Conservation (phyloP, 1,140 invertebrate genomes). For the Achatina immaculata region DNA sequence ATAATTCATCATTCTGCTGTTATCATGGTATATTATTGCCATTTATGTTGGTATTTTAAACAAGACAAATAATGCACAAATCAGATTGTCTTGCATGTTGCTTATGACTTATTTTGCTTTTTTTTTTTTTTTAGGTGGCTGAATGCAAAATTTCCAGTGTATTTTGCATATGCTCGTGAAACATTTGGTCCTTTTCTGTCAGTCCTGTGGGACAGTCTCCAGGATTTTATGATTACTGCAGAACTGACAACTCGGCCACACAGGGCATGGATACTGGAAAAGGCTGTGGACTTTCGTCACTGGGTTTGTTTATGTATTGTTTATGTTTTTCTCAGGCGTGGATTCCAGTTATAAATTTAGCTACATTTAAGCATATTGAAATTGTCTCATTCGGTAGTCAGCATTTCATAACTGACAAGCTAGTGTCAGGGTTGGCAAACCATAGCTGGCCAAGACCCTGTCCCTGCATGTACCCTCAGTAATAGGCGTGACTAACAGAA, state of each 20-base stretch:
- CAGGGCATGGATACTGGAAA: slow-evolving; percentile 50
- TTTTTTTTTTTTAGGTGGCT: slow-evolving; percentile 52
- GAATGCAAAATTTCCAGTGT: slow-evolving; percentile 56
- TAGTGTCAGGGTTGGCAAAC: neutral
- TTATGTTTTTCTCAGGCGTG: neutral
- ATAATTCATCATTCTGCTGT: neutral
- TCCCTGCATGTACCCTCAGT: neutral
- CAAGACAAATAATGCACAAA: neutral
- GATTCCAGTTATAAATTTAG: neutral
- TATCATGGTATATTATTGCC: neutral
- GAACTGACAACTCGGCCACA: slow-evolving; percentile 49
- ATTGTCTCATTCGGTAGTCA: neutral
- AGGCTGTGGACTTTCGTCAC: slow-evolving; percentile 43
- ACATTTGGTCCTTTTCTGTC: slow-evolving; percentile 53
- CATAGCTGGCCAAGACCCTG: no score
- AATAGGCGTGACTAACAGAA: no score
- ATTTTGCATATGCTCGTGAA: slow-evolving; percentile 47
- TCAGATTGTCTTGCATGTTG: neutral
- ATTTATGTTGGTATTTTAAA: neutral
- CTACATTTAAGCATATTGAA: neutral
- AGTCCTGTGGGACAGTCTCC: slow-evolving; percentile 43
- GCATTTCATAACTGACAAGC: neutral
- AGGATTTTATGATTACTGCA: slow-evolving; percentile 35
- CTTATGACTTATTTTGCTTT: neutral
- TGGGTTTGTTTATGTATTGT: slow-evolving; percentile 44